These are phyloP conservation scores for Heliothis peltigera DNA, from an alignment of 2,888 invertebrate genomes.

Conservation along the genomic window DNA sequence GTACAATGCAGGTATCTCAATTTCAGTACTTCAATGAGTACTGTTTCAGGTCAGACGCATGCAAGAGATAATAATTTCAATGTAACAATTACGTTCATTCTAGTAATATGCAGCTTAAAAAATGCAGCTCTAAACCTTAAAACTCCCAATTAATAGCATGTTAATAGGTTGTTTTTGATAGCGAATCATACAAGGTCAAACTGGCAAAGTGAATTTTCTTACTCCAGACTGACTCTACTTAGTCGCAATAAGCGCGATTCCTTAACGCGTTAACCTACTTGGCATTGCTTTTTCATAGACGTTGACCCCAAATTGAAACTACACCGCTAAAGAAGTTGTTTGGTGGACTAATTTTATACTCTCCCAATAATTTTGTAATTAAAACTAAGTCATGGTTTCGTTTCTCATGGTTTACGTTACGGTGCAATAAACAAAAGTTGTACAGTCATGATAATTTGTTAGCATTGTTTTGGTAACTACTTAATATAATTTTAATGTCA, in stretches of 20 bases:
- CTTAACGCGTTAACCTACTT: slow-evolving; percentile 58
- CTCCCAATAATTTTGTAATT: neutral
- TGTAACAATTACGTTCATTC: too few species aligned
- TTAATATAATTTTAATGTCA: slow-evolving; percentile 25
- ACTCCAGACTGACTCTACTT: too few species aligned
- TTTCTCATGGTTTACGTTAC: neutral
- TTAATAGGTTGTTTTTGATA: slow-evolving; percentile 4
- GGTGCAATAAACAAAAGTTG: too few species aligned
- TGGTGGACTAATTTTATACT: slow-evolving; percentile 7
- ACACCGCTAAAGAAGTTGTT: slow-evolving; percentile 28
- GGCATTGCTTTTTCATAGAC: slow-evolving; percentile 54
- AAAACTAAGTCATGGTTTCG: neutral
- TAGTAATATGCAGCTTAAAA: neutral
- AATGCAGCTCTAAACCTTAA: too few species aligned
- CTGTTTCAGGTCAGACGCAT: slow-evolving; percentile 11
- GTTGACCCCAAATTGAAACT: slow-evolving; percentile 54
- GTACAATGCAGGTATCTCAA: slow-evolving; percentile 36
- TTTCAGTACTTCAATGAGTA: slow-evolving; percentile 29
- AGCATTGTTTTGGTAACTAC: too few species aligned
- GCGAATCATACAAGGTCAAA: slow-evolving; percentile 21
- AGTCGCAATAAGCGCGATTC: slow-evolving; percentile 41
- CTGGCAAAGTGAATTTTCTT: slow-evolving; percentile 39
- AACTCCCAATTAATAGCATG: too few species aligned
- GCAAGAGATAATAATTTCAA: too few species aligned
- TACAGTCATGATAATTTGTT: too few species aligned